A percentile compares a stretch with the other conserved stretches of the same genome.
Conservation (phyloP, 2,113 vertebrate genomes). For the Accipiter virgatus region DNA sequence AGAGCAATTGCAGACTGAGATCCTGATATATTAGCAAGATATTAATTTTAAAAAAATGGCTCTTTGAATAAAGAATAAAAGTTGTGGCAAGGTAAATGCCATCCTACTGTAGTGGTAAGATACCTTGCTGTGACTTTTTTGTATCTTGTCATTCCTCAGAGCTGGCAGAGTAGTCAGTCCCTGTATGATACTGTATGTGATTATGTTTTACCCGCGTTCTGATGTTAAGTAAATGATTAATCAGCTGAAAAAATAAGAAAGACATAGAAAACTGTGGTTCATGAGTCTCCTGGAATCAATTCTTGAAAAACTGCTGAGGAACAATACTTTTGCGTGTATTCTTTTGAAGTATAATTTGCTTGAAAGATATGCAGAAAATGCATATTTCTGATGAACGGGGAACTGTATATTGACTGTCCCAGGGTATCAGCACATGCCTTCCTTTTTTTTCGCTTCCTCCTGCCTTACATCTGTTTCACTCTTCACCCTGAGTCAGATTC, state of each 20-base stretch:
- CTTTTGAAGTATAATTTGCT: not conserved
- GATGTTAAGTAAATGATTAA: not conserved
- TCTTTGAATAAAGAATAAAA: not conserved
- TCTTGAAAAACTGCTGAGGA: not conserved
- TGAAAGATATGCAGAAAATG: not conserved
- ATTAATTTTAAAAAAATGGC: not conserved
- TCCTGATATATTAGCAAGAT: not conserved
- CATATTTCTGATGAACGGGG: not conserved
- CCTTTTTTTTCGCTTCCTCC: not conserved
- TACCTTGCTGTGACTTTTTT: not conserved
- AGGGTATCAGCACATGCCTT: not conserved
- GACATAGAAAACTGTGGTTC: not conserved
- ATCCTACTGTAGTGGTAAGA: not conserved
- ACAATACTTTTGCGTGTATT: not conserved
- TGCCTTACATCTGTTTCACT: not conserved
- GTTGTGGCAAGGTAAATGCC: not conserved
- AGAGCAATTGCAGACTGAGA: not conserved
- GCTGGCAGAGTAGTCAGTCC: not conserved
- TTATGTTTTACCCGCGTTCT: not conserved
- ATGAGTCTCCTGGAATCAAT: not conserved
- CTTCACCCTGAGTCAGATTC: not conserved
- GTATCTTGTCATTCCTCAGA: not conserved
- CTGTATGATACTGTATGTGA: not conserved
- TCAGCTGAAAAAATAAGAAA: not conserved
- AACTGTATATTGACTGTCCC: not conserved